Conservation (phyloP, 2,797 vertebrate species). For the Cynopterus sphinx region DNA sequence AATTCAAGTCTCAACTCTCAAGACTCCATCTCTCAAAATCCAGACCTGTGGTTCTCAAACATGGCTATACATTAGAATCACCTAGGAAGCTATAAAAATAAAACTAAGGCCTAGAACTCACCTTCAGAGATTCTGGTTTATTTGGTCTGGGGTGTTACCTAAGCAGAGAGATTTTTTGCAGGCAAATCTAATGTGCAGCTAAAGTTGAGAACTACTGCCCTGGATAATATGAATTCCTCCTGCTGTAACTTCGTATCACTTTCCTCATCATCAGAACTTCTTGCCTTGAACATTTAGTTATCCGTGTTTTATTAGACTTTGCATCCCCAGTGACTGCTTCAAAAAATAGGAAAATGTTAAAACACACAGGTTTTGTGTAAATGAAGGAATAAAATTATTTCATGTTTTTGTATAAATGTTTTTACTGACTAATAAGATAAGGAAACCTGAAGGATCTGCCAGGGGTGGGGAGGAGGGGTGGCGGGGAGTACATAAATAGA, state of each 20-base stretch:
- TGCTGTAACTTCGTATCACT: background rate
- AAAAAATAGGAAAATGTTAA: background rate
- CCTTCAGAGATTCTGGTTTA: background rate
- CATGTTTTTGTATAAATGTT: background rate
- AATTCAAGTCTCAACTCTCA: background rate
- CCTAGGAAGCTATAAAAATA: background rate
- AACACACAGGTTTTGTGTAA: background rate
- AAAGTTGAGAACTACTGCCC: background rate
- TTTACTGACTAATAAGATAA: slow-evolving; percentile 27
- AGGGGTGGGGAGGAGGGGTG: background rate
- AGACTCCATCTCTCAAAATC: background rate
- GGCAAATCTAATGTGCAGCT: background rate
- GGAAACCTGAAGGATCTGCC: background rate
- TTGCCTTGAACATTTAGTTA: background rate
- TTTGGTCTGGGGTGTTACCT: background rate
- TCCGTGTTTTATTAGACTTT: slow-evolving; percentile 1
- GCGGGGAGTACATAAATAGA: background rate
- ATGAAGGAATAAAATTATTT: background rate
- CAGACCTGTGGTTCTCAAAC: background rate
- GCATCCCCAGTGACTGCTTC: background rate
- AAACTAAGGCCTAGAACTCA: background rate
- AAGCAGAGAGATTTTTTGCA: background rate
- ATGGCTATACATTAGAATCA: background rate
- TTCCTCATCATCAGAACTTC: background rate
- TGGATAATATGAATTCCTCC: background rate